Conservation (phyloP, 2,113 vertebrate species). For the Cercopithecus mona region DNA sequence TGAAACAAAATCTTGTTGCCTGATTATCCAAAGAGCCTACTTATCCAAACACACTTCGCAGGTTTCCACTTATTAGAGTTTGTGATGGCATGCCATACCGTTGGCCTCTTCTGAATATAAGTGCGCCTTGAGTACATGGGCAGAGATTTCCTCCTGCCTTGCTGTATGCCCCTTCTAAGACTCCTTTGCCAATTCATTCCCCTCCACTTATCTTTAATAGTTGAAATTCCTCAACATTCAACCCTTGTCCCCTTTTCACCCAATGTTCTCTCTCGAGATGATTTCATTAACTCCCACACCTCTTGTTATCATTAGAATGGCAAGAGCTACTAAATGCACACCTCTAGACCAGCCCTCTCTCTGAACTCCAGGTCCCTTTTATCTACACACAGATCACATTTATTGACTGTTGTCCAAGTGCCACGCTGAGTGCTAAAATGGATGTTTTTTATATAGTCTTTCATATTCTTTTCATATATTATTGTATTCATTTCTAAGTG, state of each 20-base stretch:
- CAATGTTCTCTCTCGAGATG: background rate
- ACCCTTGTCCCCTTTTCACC: background rate
- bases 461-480: background rate
- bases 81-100: rapidly evolving
- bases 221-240: background rate
- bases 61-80: background rate
- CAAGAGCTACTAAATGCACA: background rate
- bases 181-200: background rate
- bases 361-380: background rate
- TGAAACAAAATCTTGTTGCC: background rate
- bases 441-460: background rate
- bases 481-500: background rate
- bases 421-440: background rate
- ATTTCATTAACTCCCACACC: background rate
- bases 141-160: background rate
- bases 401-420: background rate
- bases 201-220: background rate
- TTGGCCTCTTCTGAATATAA: background rate
- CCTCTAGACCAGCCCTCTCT: background rate
- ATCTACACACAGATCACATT: background rate
- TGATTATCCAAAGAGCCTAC: background rate
- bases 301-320: background rate
- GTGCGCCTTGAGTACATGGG: background rate
- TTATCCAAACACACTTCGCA: background rate
- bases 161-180: background rate